Evolutionary conservation across 1,140 invertebrate species (phyloP).

Genomic region (Pseudomyrmex dendroicus): DNA sequence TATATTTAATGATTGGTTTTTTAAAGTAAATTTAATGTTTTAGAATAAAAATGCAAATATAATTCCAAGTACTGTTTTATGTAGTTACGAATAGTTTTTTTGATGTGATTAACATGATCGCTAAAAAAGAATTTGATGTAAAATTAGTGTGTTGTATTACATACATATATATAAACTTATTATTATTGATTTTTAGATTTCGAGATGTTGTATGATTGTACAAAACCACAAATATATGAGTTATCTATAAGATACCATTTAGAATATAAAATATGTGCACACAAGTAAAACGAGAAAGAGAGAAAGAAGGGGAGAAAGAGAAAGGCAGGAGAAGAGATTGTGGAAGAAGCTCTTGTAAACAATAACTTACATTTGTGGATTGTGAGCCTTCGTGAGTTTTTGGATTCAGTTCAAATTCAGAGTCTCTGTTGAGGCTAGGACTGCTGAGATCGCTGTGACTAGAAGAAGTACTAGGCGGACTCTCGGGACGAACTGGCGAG

Average conservation of each 20-base stretch:
- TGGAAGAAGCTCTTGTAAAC: background rate
- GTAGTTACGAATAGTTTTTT: too few relatives aligned
- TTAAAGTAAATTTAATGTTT: too few relatives aligned
- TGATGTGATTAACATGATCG: too few relatives aligned
- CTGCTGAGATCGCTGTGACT: constrained; percentile 89
- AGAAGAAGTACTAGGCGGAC: constrained; percentile 89
- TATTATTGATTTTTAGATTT: constrained; percentile 17
- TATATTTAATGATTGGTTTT: too few relatives aligned
- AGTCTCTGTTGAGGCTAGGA: constrained; percentile 89
- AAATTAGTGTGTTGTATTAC: background rate
- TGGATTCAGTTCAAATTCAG: constrained; percentile 87
- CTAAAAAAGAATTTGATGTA: too few relatives aligned
- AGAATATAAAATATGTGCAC: constrained; percentile 21
- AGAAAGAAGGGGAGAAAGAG: constrained; percentile 6
- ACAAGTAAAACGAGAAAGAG: background rate
- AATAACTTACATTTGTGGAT: constrained; percentile 76
- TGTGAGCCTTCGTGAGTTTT: constrained; percentile 78
- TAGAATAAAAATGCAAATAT: too few relatives aligned
- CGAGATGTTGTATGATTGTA: constrained; percentile 20
- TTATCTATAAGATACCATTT: constrained; percentile 24
- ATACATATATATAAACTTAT: background rate
- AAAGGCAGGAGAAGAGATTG: background rate
- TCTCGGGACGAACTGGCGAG: constrained; percentile 85
- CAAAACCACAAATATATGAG: constrained; percentile 20
- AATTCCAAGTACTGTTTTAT: too few relatives aligned